These are phyloP conservation scores for Acleris literana DNA, from an alignment of 2,888 invertebrate genomes.

Conservation along the genomic window DNA sequence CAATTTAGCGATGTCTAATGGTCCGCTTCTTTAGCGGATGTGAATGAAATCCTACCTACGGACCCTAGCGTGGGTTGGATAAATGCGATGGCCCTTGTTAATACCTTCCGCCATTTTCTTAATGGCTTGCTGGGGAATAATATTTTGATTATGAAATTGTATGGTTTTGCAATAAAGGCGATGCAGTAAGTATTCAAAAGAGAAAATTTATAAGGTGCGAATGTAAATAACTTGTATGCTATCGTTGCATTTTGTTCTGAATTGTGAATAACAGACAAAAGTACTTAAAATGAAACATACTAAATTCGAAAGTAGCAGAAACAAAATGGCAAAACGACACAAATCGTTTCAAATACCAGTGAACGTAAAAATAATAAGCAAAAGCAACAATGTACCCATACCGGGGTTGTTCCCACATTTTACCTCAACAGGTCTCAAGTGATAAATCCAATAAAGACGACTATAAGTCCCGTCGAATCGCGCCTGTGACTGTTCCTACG, in stretches of 20 bases:
- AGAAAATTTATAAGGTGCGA: no score
- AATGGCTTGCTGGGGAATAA: conserved; percentile 48
- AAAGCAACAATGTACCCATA: conserved; percentile 9
- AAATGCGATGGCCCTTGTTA: conserved; percentile 50
- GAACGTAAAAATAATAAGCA: conserved; percentile 6
- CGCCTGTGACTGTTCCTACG: conserved; percentile 14
- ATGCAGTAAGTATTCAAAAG: neutral
- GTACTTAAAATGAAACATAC: neutral
- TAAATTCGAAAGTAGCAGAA: neutral
- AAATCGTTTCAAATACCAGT: neutral
- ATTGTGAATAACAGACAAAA: no score
- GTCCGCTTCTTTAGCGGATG: conserved; percentile 37
- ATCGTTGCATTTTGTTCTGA: no score
- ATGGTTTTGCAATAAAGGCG: conserved; percentile 13
- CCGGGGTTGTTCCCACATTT: conserved; percentile 26
- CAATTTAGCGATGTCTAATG: conserved; percentile 38
- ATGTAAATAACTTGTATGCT: no score
- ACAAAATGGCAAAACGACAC: neutral
- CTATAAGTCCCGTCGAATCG: conserved; percentile 36
- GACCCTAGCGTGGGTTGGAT: conserved; percentile 46
- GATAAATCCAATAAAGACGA: conserved; percentile 36
- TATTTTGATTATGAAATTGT: conserved; percentile 39
- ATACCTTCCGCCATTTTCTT: conserved; percentile 51
- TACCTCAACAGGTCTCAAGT: conserved; percentile 33
- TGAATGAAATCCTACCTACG: conserved; percentile 45